These are phyloP conservation scores for Zoanthus solanderi DNA, from an alignment of 92 coral and sea anemone species.

Conservation along the genomic window DNA sequence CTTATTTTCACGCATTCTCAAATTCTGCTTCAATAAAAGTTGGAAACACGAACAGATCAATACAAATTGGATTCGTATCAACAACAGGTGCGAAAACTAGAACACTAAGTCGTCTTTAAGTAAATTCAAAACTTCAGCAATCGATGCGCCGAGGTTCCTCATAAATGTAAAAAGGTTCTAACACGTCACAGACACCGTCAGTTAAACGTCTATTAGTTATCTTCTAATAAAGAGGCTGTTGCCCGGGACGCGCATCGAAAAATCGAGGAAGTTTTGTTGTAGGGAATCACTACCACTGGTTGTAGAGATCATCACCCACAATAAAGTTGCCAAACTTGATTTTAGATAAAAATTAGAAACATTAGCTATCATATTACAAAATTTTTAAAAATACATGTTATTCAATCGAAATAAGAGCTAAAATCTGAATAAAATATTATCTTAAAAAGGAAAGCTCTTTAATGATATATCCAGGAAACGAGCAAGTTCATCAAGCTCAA, in stretches of 20 bases:
- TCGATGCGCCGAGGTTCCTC: not conserved
- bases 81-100: conserved; percentile 32
- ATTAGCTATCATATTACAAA: not conserved
- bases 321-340: not conserved
- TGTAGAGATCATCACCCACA: conserved; percentile 23
- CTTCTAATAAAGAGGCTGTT: not conserved
- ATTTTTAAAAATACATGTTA: not conserved
- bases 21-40: not conserved
- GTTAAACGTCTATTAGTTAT: not conserved
- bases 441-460: not conserved
- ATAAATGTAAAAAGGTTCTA: not conserved
- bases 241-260: conserved; percentile 19
- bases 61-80: not conserved
- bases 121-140: not conserved
- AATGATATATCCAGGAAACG: conserved; percentile 14
- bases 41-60: not conserved
- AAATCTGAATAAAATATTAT: not conserved
- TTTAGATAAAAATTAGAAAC: not conserved
- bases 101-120: conserved; percentile 15
- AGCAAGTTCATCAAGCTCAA: conserved; percentile 42
- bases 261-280: conserved; percentile 5
- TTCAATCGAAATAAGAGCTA: not conserved
- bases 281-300: not conserved
- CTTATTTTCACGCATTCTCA: not conserved
- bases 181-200: not conserved